Evolutionary conservation across 2,797 vertebrate species (phyloP), one percentile per base, ranked within the genome.

Genomic region (Avahi laniger): DNA sequence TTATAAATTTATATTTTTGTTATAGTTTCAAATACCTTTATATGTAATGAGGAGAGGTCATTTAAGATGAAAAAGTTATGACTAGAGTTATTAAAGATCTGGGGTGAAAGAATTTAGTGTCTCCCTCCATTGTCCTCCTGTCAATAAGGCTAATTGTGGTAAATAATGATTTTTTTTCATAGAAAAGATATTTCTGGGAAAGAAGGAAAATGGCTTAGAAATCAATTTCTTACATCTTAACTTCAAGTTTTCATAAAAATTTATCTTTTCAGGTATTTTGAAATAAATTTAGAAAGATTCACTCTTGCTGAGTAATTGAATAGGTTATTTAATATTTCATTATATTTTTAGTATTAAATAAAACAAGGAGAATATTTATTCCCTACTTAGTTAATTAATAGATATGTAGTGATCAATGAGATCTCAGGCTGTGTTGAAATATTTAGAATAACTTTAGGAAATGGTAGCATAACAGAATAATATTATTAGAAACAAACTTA

Each of bases 281-380:
- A 95, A 92, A 76, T 86, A 52, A 76, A 87, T 73, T 87, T 96
- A 72, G 41, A 92, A 85, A 83, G 15, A 73, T 73, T 93, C 91
- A 70, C 65, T 87, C 20, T 70, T 90, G 13, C 30, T 84, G n/a
- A 96, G 38, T 91, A 84, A 46, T 73, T 79, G 54, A 73, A 18
- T 38, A 65, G 28, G 15, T 57, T 33, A 80, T 75, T 92, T 92
- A 83, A 69, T 75, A 63, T 91, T 93, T 95, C 13, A 79, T 73
- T 52, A 43, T 70, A 46, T 91, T 41, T 81, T 94, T 81, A 69
- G 12, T 89, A 70, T 59, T 59, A 59, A 75, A 72, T 33, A 33
- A 95, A 81, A 70, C 14, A 78, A 83, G 52, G 35, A 69, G 88
- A 38, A 82, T 52, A 63, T 67, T 92, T 94, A 67, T 67, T 88